Evolutionary conservation across 2,888 invertebrate species (phyloP).

Genomic region (Nephrotoma appendiculata): DNA sequence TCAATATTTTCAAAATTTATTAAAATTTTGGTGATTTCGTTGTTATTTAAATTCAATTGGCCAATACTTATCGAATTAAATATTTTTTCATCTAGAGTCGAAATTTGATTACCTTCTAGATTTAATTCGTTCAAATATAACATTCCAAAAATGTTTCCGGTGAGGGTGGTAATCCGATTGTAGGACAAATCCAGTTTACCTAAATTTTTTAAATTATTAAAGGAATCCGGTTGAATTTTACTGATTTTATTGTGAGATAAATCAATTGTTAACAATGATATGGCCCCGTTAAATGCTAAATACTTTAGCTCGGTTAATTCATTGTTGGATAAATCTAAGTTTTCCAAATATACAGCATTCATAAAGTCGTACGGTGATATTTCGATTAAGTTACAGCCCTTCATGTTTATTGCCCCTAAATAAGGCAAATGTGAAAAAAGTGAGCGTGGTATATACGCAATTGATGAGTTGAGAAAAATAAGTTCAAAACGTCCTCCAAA

Average conservation of each 20-base stretch:
- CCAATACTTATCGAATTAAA: background rate
- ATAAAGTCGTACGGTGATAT: background rate
- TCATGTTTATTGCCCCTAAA: background rate
- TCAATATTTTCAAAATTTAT: background rate
- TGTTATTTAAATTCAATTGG: too few species aligned
- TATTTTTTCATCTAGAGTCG: background rate
- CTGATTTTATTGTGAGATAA: background rate
- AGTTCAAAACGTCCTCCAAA: too few species aligned
- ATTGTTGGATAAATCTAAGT: background rate
- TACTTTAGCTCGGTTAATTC: background rate
- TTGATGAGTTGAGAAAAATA: background rate
- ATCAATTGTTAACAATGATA: background rate
- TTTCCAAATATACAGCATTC: background rate
- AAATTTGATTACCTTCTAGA: background rate
- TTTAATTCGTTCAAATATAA: background rate
- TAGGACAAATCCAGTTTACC: background rate
- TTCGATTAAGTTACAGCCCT: background rate
- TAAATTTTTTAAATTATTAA: background rate
- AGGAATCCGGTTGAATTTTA: background rate
- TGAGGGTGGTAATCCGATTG: background rate
- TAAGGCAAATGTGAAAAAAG: background rate
- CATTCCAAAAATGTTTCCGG: background rate
- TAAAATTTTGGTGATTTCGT: background rate
- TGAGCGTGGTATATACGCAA: background rate
- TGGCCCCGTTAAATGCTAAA: background rate